Percentiles rank a stretch among this genome's conserved stretches.
phyloP scores from a whole-genome alignment of 2,113 vertebrate genomes.

The Pituophis catenifer region DNA sequence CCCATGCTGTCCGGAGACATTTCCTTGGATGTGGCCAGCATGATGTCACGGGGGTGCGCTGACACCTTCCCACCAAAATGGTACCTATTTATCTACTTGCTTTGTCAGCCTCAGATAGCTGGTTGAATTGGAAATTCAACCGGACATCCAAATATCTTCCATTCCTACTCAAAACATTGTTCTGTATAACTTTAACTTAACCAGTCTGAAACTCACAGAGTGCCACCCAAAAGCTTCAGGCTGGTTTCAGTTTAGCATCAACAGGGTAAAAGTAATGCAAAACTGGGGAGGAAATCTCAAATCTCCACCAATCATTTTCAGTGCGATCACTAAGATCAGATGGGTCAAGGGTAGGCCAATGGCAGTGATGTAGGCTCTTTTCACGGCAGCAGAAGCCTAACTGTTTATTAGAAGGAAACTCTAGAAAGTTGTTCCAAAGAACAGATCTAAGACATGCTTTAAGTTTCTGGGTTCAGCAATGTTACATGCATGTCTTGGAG shows the following conservation, averaged over 20 bases:
- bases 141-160: not conserved
- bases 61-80: too few species aligned
- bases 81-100: too few species aligned
- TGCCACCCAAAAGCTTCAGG: not conserved
- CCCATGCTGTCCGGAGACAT: too few species aligned
- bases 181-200: not conserved
- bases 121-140: not conserved
- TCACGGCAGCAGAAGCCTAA: constrained; percentile 12
- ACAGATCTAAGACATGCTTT: not conserved
- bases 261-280: not conserved
- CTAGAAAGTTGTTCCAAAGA: constrained; percentile 12
- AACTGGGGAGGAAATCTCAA: not conserved
- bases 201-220: not conserved
- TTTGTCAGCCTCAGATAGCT: not conserved
- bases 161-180: not conserved
- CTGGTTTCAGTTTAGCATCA: not conserved
- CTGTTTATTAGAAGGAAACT: constrained; percentile 24
- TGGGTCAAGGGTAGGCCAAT: constrained; percentile 22
- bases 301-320: not conserved
- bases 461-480: not conserved
- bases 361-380: not conserved
- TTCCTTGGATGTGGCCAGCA: too few species aligned
- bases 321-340: not conserved
- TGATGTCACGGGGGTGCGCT: too few species aligned
- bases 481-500: not conserved